Evolutionary conservation across 92 coral and sea anemone species (phyloP).

Genomic region (Heliopora coerulea): DNA sequence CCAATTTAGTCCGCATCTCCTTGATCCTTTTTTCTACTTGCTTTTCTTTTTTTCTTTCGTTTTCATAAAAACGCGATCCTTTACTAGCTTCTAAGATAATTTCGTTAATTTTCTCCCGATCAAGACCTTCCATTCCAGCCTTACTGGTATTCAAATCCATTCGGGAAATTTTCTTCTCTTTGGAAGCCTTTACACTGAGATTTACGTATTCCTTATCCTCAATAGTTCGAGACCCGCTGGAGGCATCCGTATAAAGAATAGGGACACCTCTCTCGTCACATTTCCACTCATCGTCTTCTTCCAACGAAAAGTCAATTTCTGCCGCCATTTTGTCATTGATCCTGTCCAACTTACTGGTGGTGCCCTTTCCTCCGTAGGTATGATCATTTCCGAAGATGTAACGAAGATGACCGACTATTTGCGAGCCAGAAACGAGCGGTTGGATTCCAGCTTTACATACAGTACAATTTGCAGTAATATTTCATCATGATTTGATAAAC

Average conservation of each 20-base stretch:
- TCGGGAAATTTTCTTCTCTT: constrained; percentile 59
- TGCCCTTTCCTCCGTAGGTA: too few relatives aligned
- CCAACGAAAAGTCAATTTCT: constrained; percentile 31
- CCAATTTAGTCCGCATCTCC: constrained; percentile 53
- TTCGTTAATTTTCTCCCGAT: constrained; percentile 82
- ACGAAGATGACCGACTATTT: not conserved
- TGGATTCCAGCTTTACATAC: too few relatives aligned
- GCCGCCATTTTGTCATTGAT: constrained; percentile 12
- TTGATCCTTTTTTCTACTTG: constrained; percentile 80
- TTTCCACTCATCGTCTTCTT: constrained; percentile 28
- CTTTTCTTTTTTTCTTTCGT: constrained; percentile 77
- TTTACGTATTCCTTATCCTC: too few relatives aligned
- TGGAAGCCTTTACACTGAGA: too few relatives aligned
- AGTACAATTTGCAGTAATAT: too few relatives aligned
- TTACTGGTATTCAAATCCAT: constrained; percentile 93
- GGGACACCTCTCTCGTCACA: constrained; percentile 16
- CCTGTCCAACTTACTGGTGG: too few relatives aligned
- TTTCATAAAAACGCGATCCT: constrained; percentile 93
- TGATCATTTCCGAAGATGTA: constrained; percentile 7
- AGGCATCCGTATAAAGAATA: not conserved
- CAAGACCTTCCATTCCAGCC: constrained; percentile 97
- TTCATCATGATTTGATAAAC: too few relatives aligned
- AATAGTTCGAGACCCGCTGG: not conserved
- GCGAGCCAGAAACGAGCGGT: too few relatives aligned
- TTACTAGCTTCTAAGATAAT: constrained; percentile 94